Evolutionary conservation across 2,888 invertebrate genomes (phyloP).

Genomic region (Rhaphigaster nebulosa): DNA sequence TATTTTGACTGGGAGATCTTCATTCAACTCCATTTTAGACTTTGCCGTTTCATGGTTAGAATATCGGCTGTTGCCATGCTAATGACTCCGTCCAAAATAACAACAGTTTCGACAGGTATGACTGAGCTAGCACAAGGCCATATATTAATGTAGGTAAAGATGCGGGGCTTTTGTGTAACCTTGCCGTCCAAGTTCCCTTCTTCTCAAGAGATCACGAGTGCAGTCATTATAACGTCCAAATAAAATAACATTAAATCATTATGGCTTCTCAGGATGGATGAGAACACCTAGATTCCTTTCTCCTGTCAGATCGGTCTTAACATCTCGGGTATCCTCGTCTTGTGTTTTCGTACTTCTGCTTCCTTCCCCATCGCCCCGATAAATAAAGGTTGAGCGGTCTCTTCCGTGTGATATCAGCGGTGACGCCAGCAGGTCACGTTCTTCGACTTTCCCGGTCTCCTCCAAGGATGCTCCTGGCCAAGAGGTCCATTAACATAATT

Average conservation of each 20-base stretch:
- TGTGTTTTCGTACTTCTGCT: neutral
- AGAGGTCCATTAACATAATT: conserved; percentile 45
- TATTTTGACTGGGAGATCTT: too few species aligned
- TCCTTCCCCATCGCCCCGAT: conserved; percentile 12
- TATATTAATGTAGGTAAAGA: conserved; percentile 1
- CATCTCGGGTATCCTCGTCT: neutral
- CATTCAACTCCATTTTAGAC: neutral
- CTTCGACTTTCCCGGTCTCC: conserved; percentile 15
- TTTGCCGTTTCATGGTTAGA: neutral
- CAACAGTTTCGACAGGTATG: neutral
- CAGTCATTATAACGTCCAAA: neutral
- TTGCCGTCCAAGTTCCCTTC: neutral
- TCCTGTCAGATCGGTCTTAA: neutral
- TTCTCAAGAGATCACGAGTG: conserved; percentile 12
- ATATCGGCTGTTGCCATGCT: neutral
- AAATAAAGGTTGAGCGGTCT: conserved; percentile 26
- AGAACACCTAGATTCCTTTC: conserved; percentile 14
- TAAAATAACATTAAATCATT: conserved; percentile 28
- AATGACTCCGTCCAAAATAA: neutral
- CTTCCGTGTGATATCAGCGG: conserved; percentile 46
- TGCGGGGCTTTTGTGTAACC: neutral
- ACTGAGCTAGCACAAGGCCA: neutral
- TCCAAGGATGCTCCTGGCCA: conserved; percentile 38
- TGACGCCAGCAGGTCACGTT: conserved; percentile 42
- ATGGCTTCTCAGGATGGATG: neutral